Percentiles rank a stretch among this genome's conserved stretches.
Evolutionary conservation across 2,113 vertebrate genomes (phyloP).

Genomic region (Embiotoca jacksoni): DNA sequence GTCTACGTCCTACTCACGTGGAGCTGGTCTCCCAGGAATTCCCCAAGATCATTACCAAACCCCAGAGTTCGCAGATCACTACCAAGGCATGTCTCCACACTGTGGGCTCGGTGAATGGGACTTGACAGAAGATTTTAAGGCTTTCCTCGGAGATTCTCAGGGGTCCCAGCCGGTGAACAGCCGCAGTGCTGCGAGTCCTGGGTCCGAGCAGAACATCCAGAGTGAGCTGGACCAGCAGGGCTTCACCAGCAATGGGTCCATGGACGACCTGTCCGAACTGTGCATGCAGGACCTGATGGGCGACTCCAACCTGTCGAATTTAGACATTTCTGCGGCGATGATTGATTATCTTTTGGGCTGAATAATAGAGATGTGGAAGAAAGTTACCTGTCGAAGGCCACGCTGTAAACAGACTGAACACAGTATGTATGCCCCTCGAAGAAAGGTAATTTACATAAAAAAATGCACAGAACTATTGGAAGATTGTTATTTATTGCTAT

Average conservation of each 20-base stretch:
- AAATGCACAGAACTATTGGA: too few relatives aligned
- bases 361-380: not conserved
- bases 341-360: constrained; percentile 70
- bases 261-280: constrained; percentile 57
- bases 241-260: not conserved
- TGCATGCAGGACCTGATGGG: constrained; percentile 46
- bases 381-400: not conserved
- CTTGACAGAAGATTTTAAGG: constrained; percentile 39
- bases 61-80: not conserved
- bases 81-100: not conserved
- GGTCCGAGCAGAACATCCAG: not conserved
- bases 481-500: too few relatives aligned
- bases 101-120: constrained; percentile 31
- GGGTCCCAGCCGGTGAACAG: not conserved
- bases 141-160: constrained; percentile 1
- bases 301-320: constrained; percentile 56
- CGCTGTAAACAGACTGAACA: constrained; percentile 9
- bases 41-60: not conserved
- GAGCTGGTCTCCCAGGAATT: not conserved
- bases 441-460: too few relatives aligned
- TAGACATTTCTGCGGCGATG: constrained; percentile 67
- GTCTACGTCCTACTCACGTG: not conserved
- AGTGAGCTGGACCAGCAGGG: not conserved
- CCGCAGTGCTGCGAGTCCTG: constrained; percentile 5
- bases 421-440: constrained; percentile 10